Evolutionary conservation across 2,888 invertebrate genomes (phyloP).

Genomic region (Onchidella celtica): DNA sequence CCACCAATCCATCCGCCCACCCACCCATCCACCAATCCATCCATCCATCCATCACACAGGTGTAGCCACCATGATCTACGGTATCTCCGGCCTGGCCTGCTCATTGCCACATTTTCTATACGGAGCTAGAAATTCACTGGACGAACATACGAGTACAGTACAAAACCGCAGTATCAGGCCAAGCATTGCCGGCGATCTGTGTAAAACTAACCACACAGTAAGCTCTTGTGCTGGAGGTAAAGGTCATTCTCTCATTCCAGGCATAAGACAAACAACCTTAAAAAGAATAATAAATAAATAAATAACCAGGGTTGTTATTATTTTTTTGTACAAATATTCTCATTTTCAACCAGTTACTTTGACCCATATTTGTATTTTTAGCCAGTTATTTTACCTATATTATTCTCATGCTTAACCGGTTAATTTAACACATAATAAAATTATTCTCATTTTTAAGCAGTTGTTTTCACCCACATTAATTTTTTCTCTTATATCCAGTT

Average conservation of each 20-base stretch:
- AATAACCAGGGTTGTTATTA: background rate
- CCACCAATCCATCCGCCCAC: too few relatives aligned
- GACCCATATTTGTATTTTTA: background rate
- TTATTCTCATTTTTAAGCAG: too few relatives aligned
- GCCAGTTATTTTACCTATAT: background rate
- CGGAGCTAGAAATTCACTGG: too few relatives aligned
- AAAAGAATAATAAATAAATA: background rate
- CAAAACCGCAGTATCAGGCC: too few relatives aligned
- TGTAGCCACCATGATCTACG: slow-evolving; percentile 27
- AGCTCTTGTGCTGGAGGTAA: background rate
- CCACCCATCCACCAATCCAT: background rate
- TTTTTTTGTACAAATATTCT: background rate
- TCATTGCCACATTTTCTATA: slow-evolving; percentile 49
- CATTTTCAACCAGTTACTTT: background rate
- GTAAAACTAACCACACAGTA: background rate
- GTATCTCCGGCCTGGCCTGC: slow-evolving; percentile 46
- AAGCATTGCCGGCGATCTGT: slow-evolving; percentile 20
- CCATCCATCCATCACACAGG: background rate
- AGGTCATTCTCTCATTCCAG: background rate
- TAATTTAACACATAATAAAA: too few relatives aligned
- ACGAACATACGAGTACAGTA: too few relatives aligned
- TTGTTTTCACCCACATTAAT: too few relatives aligned
- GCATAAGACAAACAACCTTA: too few relatives aligned
- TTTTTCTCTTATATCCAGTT: too few relatives aligned
- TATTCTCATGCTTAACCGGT: too few relatives aligned